These are phyloP conservation scores for Tympanuchus pallidicinctus DNA, from an alignment of 2,113 vertebrate genomes.

Conservation along the genomic window DNA sequence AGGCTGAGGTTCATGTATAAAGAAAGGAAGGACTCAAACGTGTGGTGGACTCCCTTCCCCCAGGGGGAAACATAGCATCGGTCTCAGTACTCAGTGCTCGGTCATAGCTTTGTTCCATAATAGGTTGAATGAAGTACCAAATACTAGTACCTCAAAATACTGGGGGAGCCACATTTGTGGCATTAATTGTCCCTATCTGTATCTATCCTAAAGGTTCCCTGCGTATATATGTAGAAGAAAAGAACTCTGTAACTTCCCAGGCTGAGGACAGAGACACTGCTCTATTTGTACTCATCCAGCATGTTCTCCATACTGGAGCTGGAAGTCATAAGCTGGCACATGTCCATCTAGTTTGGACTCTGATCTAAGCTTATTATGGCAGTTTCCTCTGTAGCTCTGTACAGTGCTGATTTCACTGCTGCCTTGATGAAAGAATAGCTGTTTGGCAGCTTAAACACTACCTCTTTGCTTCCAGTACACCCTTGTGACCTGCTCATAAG, in stretches of 20 bases:
- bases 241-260: background rate
- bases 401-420: background rate
- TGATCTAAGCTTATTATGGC: slow-evolving; percentile 48
- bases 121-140: background rate
- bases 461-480: background rate
- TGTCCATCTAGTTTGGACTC: slow-evolving; percentile 23
- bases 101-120: background rate
- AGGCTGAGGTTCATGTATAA: background rate
- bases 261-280: slow-evolving; percentile 14
- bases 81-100: background rate
- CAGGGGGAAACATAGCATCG: background rate
- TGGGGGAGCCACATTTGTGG: background rate
- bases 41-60: background rate
- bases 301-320: background rate
- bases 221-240: slow-evolving; percentile 14
- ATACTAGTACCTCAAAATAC: background rate
- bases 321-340: slow-evolving; percentile 48
- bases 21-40: background rate
- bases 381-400: slow-evolving; percentile 33
- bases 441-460: background rate
- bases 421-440: slow-evolving; percentile 25
- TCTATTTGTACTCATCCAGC: slow-evolving; percentile 16
- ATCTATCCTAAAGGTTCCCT: background rate
- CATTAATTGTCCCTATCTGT: background rate
- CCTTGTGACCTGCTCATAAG: slow-evolving; percentile 22